Evolutionary conservation across 1,140 invertebrate genomes (phyloP), one percentile per base, ranked within the genome.

Genomic region (Uloborus diversus): DNA sequence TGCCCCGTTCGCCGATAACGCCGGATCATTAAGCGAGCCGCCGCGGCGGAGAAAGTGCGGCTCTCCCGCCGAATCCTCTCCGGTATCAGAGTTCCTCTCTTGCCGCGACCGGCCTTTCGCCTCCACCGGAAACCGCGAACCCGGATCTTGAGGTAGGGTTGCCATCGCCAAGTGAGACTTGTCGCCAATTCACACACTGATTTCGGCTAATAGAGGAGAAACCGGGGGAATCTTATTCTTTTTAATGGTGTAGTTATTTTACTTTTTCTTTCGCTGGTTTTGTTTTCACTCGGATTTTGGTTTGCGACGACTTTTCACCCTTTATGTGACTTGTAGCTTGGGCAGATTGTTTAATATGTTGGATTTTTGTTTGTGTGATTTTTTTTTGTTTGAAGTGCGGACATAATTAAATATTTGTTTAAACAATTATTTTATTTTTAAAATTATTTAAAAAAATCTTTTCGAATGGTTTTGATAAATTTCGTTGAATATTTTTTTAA

Each of bases 61-160:
- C 5, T 7, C 56, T 30, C 9, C 51, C 20, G 51, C 7, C n/a
- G 51, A 23, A 20, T 53, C n/a, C 51, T 23, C 51, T 23, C 25
- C 51, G 9, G 37, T 42, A 42, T 42, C 37, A 42, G 1, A 42
- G 37, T 42, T 42, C 2, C 37, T 17, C 37, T 42, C 37, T 42
- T 9, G 17, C 37, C n/a, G n/a, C n/a, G n/a, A n/a, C n/a, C n/a
- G n/a, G n/a, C 9, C 37, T 42, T 42, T 42, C 37, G 17, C 9
- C 9, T 42, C 42, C 61, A 17, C 61, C 61, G 61, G 61, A 64
- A 64, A 42, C 61, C 61, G 33, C 61, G 61, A 42, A 30, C 32
- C 32, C 11, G 11, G 33, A n/a, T 42, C 61, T 9, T 25, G 23
- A 13, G 13, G 20, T 37, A 64, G 61, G 61, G 61, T 64, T 64